These are phyloP conservation scores for Porites lutea DNA, from an alignment of 64 coral and sea anemone genomes.

Conservation along the genomic window DNA sequence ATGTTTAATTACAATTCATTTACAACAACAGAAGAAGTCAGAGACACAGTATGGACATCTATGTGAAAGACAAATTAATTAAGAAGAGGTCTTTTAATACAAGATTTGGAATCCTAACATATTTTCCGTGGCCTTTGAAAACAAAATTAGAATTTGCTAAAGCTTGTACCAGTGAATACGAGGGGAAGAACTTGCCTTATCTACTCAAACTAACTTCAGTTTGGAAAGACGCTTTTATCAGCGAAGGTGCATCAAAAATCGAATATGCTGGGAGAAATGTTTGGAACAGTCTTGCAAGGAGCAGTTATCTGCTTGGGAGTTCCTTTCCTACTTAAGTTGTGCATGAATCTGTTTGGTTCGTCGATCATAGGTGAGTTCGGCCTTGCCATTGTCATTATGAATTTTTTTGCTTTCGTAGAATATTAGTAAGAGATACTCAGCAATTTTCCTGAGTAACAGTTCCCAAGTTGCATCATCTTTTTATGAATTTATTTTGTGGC, in stretches of 20 bases:
- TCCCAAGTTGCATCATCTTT: neutral
- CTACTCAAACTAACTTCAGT: neutral
- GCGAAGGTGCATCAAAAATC: neutral
- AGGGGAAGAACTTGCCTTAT: neutral
- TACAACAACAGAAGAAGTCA: conserved; percentile 15
- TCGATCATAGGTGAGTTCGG: neutral
- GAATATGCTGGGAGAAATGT: conserved; percentile 21
- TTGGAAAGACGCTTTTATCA: neutral
- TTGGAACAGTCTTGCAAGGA: conserved; percentile 11
- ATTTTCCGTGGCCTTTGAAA: neutral
- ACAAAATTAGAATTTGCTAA: neutral
- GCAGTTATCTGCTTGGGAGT: conserved; percentile 22
- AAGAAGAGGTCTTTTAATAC: neutral
- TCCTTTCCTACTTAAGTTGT: conserved; percentile 15
- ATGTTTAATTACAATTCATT: conserved; percentile 15
- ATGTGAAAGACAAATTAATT: neutral
- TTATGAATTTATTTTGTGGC: neutral
- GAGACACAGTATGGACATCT: conserved; percentile 8
- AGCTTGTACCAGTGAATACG: neutral
- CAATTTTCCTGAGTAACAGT: neutral
- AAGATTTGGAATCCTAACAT: neutral
- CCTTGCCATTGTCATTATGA: neutral
- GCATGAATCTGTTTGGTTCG: neutral
- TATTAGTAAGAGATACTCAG: neutral
- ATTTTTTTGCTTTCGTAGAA: neutral